A percentile compares a stretch with the other conserved stretches of the same genome.
Conservation (phyloP, 2,797 vertebrate species). For the Silurus lanzhouensis region DNA sequence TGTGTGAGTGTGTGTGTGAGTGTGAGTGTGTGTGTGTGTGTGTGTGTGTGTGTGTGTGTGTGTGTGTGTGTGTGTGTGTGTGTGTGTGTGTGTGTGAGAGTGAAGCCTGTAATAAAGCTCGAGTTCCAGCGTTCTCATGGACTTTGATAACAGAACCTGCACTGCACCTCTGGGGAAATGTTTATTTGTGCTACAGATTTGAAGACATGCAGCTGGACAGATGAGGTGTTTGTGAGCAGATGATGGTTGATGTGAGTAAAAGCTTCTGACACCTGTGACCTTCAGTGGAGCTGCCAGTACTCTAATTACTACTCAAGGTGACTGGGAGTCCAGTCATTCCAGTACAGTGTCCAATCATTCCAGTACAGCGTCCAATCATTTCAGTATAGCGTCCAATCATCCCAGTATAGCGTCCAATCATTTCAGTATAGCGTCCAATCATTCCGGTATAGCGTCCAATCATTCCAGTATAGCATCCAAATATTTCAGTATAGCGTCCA, state of each 20-base stretch:
- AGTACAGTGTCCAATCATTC: not conserved
- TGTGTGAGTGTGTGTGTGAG: not conserved
- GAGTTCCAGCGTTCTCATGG: slow-evolving; percentile 73
- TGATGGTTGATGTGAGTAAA: slow-evolving; percentile 61
- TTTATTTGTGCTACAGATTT: slow-evolving; percentile 77
- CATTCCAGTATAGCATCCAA: too few relatives aligned
- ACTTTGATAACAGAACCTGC: slow-evolving; percentile 77
- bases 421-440: too few relatives aligned
- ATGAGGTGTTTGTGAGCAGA: slow-evolving; percentile 55
- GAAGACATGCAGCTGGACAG: slow-evolving; percentile 66
- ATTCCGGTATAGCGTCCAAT: too few relatives aligned
- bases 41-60: slow-evolving; percentile 68
- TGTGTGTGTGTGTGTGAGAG: slow-evolving; percentile 59
- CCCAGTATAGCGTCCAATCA: too few relatives aligned
- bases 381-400: too few relatives aligned
- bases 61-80: slow-evolving; percentile 46
- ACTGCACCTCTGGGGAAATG: slow-evolving; percentile 71
- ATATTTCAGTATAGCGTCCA: too few relatives aligned
- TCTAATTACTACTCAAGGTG: not conserved
- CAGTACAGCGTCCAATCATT: too few relatives aligned
- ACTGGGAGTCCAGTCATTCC: not conserved
- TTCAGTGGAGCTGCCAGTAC: not conserved
- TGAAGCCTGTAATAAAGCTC: slow-evolving; percentile 78
- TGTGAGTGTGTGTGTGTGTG: slow-evolving; percentile 28
- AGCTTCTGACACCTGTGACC: slow-evolving; percentile 57